Base-by-base conservation (phyloP, 1,140 invertebrate species). In the Lordiphosa stackelbergi region DNA sequence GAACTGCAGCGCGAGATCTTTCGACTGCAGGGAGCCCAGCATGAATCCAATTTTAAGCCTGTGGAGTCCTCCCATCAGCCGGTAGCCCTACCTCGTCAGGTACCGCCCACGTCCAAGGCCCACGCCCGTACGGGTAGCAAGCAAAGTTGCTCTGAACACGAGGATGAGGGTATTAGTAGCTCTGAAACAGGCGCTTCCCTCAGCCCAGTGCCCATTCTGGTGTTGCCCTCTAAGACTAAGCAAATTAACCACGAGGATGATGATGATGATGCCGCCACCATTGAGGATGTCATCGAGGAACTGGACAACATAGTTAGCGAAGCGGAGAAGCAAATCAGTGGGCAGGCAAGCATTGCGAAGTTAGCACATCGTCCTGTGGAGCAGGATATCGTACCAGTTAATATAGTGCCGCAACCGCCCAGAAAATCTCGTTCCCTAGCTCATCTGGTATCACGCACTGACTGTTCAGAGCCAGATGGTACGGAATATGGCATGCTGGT, bases 221-320 rank as follows among this genome's bases (percentile, higher is more conserved):
- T 87, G 9, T 59, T 87, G 24, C 86, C 86, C 37, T 59, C 75
- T 31, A 79, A 79, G 62, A 42, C 45, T 31, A 87, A 77, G 72
- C 8, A 40, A 43, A 46, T 38, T 10, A 38, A 12, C 0, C 38
- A 51, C 11, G 53, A 65, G 5, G 62, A 62, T 4, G 69, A 79
- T 9, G 93, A 94, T 69, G 93, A 93, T 45, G 94, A 95, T 88
- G 94, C 93, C 0, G 94, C 93, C 0, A 95, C 94, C 10, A 95
- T 96, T 46, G 95, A 95, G 66, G 94, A 95, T 88, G 94, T 95
- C 0, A 95, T 96, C 72, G 93, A 95, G 85, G 94, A 95, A 81
- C 86, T 96, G 24, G 90, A 93, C 66, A 95, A 95, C 66, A 95
- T 95, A 47, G 93, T 95, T 0, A 95, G 94, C 78, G 93, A 95